Evolutionary conservation across 2,113 vertebrate species (phyloP), one percentile per base, ranked within the genome.

Genomic region (Amphiprion percula): DNA sequence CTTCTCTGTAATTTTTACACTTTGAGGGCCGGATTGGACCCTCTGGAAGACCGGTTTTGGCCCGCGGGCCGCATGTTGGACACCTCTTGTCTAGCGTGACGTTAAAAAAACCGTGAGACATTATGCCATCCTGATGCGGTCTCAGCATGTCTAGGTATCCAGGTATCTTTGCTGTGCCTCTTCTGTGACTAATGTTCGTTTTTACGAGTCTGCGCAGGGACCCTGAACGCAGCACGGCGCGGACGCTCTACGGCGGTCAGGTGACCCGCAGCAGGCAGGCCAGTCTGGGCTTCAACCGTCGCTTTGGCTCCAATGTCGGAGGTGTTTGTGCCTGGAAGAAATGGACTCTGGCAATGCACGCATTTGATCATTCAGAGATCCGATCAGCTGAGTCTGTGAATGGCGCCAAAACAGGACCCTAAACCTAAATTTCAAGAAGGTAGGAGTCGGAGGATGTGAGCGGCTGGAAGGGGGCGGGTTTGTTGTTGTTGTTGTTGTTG

Each of bases 321-420:
- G 80, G 90, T 82, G 84, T 88, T 90, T 89, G 83, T 83, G 69
- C 74, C 84, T 88, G 93, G 93, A 91, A 85, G 88, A 92, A 91
- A 91, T 94, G 92, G 91, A 91, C 92, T 88, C 92, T 93, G 95
- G 95, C 91, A 88, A 95, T 95, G 95, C 93, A 77, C 89, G 93
- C 86, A 91, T 92, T 92, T 95, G 91, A 94, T 92, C 93, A 82
- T 87, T 92, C 94, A 90, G 93, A 87, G 92, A 90, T 93, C 91
- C 93, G 91, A 91, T 69, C 93, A 90, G 94, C 80, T 94, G 94
- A 95, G 93, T 93, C 94, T 95, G 96, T 97, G 96, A 97, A 98
- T 98, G 97, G 97, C 97, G 97, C 97, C 97, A 95, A 98, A 98
- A 96, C 97, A 97, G 95, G 97, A 98, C 95, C 97, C 97, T 93